phyloP scores from a whole-genome alignment of 2,888 invertebrate genomes.

The Sinodicranocentrus sp. region DNA sequence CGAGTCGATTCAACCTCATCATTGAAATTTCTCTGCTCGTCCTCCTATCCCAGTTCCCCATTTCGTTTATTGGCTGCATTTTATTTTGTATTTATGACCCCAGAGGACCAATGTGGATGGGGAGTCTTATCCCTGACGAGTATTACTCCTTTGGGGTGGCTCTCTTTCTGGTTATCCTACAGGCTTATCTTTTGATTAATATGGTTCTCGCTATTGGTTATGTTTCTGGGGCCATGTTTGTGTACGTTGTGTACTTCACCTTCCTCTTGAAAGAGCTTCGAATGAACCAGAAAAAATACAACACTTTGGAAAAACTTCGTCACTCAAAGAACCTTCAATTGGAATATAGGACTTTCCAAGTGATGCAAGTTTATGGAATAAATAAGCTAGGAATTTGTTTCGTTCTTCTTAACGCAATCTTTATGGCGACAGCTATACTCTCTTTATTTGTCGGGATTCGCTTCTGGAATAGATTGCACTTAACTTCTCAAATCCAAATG shows the following conservation, averaged over 20 bases:
- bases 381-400: neutral
- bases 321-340: neutral
- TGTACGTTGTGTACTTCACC: neutral
- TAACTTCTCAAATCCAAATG: neutral
- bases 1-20: too few species aligned
- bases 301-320: neutral
- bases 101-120: neutral
- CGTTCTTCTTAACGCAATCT: neutral
- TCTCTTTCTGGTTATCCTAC: neutral
- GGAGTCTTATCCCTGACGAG: neutral
- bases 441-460: constrained; percentile 12
- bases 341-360: constrained; percentile 22
- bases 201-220: neutral
- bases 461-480: neutral
- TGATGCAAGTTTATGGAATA: constrained; percentile 9
- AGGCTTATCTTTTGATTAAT: neutral
- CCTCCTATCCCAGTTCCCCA: too few species aligned
- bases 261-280: neutral
- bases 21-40: too few species aligned
- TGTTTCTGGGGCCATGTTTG: neutral
- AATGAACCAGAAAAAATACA: neutral
- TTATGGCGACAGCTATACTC: neutral
- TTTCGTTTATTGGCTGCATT: neutral
- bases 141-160: neutral
- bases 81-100: neutral